Conservation (phyloP, 1,140 invertebrate species). For the Neuroterus valhalla region DNA sequence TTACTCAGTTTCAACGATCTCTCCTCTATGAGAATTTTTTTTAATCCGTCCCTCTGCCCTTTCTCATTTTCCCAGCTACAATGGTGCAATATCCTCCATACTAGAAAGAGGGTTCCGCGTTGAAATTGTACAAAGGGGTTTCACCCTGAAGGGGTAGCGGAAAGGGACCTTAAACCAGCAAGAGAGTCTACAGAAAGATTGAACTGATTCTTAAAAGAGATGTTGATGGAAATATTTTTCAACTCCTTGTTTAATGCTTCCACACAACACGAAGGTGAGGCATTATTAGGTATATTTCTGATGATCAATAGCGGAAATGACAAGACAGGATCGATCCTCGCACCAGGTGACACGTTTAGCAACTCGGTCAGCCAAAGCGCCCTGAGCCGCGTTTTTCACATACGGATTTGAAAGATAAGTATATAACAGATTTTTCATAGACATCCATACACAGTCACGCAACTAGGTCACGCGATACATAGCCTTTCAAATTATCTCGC, state of each 20-base stretch:
- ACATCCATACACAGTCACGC: not conserved
- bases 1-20: too few species aligned
- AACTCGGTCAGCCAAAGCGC: slow-evolving; percentile 15
- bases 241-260: too few species aligned
- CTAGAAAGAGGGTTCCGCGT: slow-evolving; percentile 55
- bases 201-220: slow-evolving; percentile 55
- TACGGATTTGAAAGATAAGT: slow-evolving; percentile 9
- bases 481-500: not conserved
- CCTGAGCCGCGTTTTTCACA: not conserved
- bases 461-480: slow-evolving; percentile 6
- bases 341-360: slow-evolving; percentile 5
- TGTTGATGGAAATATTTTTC: too few species aligned
- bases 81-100: slow-evolving; percentile 30
- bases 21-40: not conserved
- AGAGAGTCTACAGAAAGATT: slow-evolving; percentile 69
- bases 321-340: slow-evolving; percentile 15
- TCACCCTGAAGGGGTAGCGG: slow-evolving; percentile 53
- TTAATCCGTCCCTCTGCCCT: slow-evolving; percentile 38
- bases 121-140: slow-evolving; percentile 56
- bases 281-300: not conserved
- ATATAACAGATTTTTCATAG: slow-evolving; percentile 17
- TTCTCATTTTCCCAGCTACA: slow-evolving; percentile 34
- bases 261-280: not conserved
- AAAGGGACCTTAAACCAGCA: slow-evolving; percentile 62
- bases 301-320: slow-evolving; percentile 7